A percentile compares a stretch with the other conserved stretches of the same genome.
phyloP scores from a whole-genome alignment of 2,888 invertebrate species.

The Hypomecis atomaria region DNA sequence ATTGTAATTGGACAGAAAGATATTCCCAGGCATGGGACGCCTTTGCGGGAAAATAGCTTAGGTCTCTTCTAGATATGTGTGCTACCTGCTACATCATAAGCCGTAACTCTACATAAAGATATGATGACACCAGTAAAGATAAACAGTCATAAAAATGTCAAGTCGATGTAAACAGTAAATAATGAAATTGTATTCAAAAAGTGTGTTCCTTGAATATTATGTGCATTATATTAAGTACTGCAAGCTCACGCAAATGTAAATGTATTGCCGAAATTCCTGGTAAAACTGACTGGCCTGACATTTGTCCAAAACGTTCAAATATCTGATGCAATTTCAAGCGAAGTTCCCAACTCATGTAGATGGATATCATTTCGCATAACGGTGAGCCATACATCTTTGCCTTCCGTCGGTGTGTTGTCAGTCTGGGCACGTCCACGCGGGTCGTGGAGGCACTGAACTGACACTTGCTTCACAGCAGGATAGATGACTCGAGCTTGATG shows the following conservation, averaged over 20 bases:
- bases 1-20: too few species aligned
- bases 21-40: too few species aligned
- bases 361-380: conserved; percentile 30
- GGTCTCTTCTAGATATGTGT: too few species aligned
- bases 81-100: too few species aligned
- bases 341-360: conserved; percentile 15
- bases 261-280: background rate
- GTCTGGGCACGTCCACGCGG: conserved; percentile 31
- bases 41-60: too few species aligned
- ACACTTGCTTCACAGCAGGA: conserved; percentile 21
- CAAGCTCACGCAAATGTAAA: background rate
- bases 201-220: too few species aligned
- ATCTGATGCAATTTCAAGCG: conserved; percentile 12
- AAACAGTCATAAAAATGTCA: too few species aligned
- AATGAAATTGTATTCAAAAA: too few species aligned
- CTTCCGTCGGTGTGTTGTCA: conserved; percentile 33
- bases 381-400: conserved; percentile 35
- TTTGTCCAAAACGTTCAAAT: background rate
- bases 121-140: too few species aligned
- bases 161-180: too few species aligned
- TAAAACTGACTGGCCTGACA: conserved; percentile 1
- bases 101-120: too few species aligned
- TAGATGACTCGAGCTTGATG: conserved; percentile 8
- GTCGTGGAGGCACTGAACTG: conserved; percentile 29
- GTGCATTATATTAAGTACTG: background rate